Conservation (phyloP, 2,888 invertebrate species). For the Aricia artaxerxes region DNA sequence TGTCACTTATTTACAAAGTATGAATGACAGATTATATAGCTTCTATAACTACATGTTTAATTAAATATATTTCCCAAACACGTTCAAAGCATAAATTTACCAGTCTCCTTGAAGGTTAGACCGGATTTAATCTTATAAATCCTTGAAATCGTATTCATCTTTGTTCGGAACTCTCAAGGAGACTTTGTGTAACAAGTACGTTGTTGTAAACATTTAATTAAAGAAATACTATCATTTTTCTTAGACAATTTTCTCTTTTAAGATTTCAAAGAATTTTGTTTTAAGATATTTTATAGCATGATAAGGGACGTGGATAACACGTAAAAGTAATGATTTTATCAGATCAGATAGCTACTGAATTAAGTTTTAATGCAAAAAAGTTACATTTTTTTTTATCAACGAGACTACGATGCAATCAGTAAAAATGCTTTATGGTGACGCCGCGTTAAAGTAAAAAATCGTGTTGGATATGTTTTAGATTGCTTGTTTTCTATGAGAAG, state of each 20-base stretch:
- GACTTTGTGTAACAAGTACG: constrained; percentile 24
- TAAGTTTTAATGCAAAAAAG: too few relatives aligned
- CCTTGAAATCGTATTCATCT: constrained; percentile 30
- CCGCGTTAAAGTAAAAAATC: too few relatives aligned
- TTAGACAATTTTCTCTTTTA: constrained; percentile 28
- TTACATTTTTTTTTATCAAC: too few relatives aligned
- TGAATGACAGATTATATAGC: not conserved
- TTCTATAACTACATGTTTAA: not conserved
- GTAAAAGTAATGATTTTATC: not conserved
- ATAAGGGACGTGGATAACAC: not conserved
- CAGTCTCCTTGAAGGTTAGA: constrained; percentile 28
- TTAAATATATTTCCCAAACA: constrained; percentile 13
- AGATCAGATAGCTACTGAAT: not conserved
- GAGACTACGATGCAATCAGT: too few relatives aligned
- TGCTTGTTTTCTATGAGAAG: too few relatives aligned
- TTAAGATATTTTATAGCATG: not conserved
- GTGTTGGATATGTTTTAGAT: too few relatives aligned
- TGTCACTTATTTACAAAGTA: not conserved
- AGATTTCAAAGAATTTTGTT: not conserved
- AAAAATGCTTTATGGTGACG: too few relatives aligned
- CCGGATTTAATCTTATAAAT: constrained; percentile 31
- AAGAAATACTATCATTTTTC: not conserved
- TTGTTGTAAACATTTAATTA: constrained; percentile 21
- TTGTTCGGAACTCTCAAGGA: constrained; percentile 29
- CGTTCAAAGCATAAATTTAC: constrained; percentile 18